phyloP scores from a whole-genome alignment of 1,140 invertebrate species.

The Cotesia glomerata region DNA sequence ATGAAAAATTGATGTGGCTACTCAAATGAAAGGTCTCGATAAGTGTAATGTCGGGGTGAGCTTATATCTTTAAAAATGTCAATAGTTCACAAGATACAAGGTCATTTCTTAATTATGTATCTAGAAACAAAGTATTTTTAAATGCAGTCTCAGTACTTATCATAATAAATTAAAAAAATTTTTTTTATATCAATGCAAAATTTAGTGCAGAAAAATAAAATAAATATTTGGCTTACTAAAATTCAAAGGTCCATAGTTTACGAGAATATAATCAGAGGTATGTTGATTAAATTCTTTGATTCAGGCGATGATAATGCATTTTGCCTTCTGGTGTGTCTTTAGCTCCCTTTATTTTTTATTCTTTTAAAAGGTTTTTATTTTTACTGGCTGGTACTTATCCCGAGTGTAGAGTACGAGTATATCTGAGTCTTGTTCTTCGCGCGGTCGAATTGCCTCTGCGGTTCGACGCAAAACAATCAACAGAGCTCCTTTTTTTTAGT shows the following conservation, averaged over 20 bases:
- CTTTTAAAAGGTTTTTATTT: neutral
- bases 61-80: too few species aligned
- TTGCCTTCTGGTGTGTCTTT: slow-evolving; percentile 7
- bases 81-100: too few species aligned
- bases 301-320: slow-evolving; percentile 11
- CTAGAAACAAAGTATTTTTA: too few species aligned
- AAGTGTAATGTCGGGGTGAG: too few species aligned
- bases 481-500: neutral
- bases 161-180: too few species aligned
- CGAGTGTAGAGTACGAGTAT: neutral
- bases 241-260: neutral
- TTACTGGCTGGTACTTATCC: neutral
- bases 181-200: too few species aligned
- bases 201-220: too few species aligned
- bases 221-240: neutral
- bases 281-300: slow-evolving; percentile 9
- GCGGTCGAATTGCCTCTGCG: slow-evolving; percentile 19
- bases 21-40: too few species aligned
- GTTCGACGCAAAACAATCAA: slow-evolving; percentile 33
- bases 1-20: too few species aligned
- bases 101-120: too few species aligned
- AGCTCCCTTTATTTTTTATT: neutral
- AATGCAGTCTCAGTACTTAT: too few species aligned
- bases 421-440: slow-evolving; percentile 11
- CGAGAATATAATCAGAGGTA: neutral